Percentiles rank a stretch among this genome's conserved stretches.
Evolutionary conservation across 1,140 invertebrate species (phyloP).

Genomic region (Littorina saxatilis): DNA sequence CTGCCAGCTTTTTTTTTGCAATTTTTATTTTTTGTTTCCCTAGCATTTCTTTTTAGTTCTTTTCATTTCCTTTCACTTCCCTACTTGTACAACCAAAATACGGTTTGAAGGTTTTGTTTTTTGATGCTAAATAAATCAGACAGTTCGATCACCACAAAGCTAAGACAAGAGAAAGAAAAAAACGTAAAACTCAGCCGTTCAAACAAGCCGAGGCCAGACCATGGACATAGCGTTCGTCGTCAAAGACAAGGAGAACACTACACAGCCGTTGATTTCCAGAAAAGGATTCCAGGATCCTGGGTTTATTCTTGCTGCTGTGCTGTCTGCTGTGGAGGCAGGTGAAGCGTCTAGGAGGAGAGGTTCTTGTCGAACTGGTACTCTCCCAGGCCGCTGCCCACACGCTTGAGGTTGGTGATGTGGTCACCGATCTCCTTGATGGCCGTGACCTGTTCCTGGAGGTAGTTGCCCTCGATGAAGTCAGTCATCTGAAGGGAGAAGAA

Average conservation of each 20-base stretch:
- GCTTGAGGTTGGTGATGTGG: slow-evolving; percentile 80
- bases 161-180: too few species aligned
- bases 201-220: not conserved
- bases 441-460: slow-evolving; percentile 81
- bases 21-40: too few species aligned
- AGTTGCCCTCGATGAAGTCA: slow-evolving; percentile 80
- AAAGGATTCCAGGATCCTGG: not conserved
- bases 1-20: too few species aligned
- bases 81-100: too few species aligned
- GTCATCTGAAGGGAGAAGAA: too few species aligned
- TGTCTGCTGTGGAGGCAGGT: not conserved
- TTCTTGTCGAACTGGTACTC: slow-evolving; percentile 82
- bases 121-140: too few species aligned
- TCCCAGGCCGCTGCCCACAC: slow-evolving; percentile 80
- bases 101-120: too few species aligned
- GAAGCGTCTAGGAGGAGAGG: not conserved
- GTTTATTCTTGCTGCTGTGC: not conserved
- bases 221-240: not conserved
- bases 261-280: not conserved
- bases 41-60: too few species aligned
- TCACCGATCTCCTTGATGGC: slow-evolving; percentile 80
- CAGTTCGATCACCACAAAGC: too few species aligned
- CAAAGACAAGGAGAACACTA: not conserved
- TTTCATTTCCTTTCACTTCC: too few species aligned
- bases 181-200: not conserved